These are phyloP conservation scores for Barnardius zonarius DNA, from an alignment of 2,113 vertebrate species.

Conservation along the genomic window DNA sequence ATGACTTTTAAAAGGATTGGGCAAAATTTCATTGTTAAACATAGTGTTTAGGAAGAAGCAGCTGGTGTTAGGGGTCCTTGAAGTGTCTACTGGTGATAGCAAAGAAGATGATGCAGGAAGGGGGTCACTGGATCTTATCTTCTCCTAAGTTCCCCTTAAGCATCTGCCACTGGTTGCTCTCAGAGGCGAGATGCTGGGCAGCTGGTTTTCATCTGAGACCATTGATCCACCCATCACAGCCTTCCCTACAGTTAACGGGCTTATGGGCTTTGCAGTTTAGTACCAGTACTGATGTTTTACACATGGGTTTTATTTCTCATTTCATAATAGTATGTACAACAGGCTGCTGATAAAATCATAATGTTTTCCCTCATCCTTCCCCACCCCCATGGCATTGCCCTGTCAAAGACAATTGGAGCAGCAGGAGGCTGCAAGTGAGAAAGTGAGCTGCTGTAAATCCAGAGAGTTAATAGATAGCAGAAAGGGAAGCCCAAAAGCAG, in stretches of 20 bases:
- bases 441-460: neutral
- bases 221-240: neutral
- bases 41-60: fast-evolving
- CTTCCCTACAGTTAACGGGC: neutral
- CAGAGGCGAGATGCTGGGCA: neutral
- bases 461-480: neutral
- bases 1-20: neutral
- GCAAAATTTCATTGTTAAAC: neutral
- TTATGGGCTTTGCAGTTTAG: neutral
- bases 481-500: neutral
- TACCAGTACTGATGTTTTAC: neutral
- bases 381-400: neutral
- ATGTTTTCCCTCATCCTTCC: neutral
- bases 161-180: neutral
- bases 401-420: neutral
- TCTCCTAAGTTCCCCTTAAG: neutral
- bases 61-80: neutral
- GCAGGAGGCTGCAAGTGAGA: neutral
- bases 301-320: neutral
- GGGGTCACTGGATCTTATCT: neutral
- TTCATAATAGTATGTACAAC: neutral
- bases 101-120: neutral
- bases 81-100: neutral
- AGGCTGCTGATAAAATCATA: neutral
- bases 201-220: neutral